Conservation (phyloP, 2,888 invertebrate genomes). For the Auanema freiburgensis region DNA sequence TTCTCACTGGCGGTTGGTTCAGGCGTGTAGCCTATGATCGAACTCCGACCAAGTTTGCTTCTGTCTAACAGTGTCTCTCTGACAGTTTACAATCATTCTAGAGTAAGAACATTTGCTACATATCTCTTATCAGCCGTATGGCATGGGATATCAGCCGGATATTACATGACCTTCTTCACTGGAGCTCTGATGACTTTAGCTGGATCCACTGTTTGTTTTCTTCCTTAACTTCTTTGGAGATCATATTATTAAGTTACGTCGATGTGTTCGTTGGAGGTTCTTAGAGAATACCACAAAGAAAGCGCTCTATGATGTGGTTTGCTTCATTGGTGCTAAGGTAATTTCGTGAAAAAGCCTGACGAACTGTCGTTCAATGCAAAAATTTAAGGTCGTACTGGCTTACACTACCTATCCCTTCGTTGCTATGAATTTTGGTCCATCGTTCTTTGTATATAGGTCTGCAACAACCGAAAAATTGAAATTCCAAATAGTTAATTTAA, state of each 20-base stretch:
- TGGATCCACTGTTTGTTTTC: conserved; percentile 22
- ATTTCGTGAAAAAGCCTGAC: not conserved
- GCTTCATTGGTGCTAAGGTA: conserved; percentile 78
- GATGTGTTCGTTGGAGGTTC: conserved; percentile 80
- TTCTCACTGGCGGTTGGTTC: conserved; percentile 89
- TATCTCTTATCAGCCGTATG: conserved; percentile 29
- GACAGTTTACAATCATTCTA: not conserved
- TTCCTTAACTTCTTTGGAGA: no score
- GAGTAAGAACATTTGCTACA: conserved; percentile 25
- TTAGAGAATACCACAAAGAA: conserved; percentile 70
- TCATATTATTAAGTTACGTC: conserved; percentile 73
- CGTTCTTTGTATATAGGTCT: conserved; percentile 79
- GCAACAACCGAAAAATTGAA: conserved; percentile 59
- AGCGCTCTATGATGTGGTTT: conserved; percentile 79
- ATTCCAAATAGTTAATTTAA: not conserved
- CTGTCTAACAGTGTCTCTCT: no score
- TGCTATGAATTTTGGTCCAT: conserved; percentile 80
- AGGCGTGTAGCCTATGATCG: conserved; percentile 87
- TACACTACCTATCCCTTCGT: conserved; percentile 90
- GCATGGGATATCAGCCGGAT: conserved; percentile 32
- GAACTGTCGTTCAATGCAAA: not conserved
- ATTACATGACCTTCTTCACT: conserved; percentile 26
- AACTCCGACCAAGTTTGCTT: conserved; percentile 69
- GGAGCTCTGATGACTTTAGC: conserved; percentile 30
- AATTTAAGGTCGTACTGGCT: conserved; percentile 72